Percentiles rank a stretch among this genome's conserved stretches.
Evolutionary conservation across 2,797 vertebrate species (phyloP).

Genomic region (Bufotes viridis): DNA sequence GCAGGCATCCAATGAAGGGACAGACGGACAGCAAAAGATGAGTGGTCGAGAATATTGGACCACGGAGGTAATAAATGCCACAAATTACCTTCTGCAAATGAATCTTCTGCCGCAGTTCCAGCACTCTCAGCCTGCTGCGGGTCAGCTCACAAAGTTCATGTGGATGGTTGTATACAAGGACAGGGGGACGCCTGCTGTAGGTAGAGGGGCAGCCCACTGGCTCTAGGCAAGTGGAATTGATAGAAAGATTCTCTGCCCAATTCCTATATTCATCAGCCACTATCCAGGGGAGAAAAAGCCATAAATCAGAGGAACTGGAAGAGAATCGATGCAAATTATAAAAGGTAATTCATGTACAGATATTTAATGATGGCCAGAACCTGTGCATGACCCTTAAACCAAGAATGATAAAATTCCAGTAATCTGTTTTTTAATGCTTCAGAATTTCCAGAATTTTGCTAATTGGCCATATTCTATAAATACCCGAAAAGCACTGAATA

Average conservation of each 20-base stretch:
- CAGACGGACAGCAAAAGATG: too few species aligned
- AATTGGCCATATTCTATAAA: too few species aligned
- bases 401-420: too few species aligned
- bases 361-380: background rate
- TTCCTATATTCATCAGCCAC: slow-evolving; percentile 59
- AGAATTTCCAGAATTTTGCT: too few species aligned
- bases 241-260: background rate
- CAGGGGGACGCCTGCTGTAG: slow-evolving; percentile 37
- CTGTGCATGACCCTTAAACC: background rate
- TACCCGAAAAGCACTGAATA: too few species aligned
- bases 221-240: background rate
- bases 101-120: slow-evolving; percentile 71
- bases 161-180: slow-evolving; percentile 72
- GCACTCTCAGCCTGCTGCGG: slow-evolving; percentile 68
- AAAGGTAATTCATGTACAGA: background rate
- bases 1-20: too few species aligned
- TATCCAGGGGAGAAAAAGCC: background rate
- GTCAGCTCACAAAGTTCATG: slow-evolving; percentile 73
- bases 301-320: background rate
- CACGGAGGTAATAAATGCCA: background rate
- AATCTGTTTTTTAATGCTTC: too few species aligned
- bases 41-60: background rate
- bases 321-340: background rate
- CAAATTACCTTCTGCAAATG: slow-evolving; percentile 73
- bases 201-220: background rate